These are phyloP conservation scores for Cyprinodon brontotheroides DNA, from an alignment of 2,113 vertebrate species.

Conservation along the genomic window DNA sequence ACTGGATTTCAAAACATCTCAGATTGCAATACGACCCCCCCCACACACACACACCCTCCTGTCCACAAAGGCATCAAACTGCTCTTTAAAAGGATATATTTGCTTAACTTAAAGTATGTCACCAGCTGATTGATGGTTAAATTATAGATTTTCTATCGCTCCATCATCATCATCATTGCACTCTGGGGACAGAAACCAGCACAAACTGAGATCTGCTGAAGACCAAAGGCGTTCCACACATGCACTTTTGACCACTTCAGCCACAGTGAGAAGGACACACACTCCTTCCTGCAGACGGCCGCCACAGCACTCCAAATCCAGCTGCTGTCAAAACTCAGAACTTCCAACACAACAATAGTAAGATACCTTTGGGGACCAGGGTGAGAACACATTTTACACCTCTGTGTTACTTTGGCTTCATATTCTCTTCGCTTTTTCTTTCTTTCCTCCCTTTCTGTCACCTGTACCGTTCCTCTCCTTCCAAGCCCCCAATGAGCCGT, in stretches of 20 bases:
- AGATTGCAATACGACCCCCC: background rate
- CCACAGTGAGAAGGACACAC: slow-evolving; percentile 72
- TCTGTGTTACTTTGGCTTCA: slow-evolving; percentile 33
- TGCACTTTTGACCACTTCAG: slow-evolving; percentile 51
- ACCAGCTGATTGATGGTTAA: slow-evolving; percentile 50
- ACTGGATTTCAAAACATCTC: background rate
- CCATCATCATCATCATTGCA: slow-evolving; percentile 23
- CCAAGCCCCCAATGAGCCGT: slow-evolving; percentile 14
- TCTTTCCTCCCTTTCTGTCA: slow-evolving; percentile 19
- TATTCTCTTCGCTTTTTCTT: slow-evolving; percentile 26
- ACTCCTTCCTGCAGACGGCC: slow-evolving; percentile 77
- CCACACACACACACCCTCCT: background rate
- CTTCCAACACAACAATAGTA: slow-evolving; percentile 73
- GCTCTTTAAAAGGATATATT: slow-evolving; percentile 8
- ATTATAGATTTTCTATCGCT: slow-evolving; percentile 44
- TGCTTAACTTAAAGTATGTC: background rate
- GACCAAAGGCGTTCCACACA: slow-evolving; percentile 43
- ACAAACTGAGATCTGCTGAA: slow-evolving; percentile 41
- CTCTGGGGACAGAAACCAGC: slow-evolving; percentile 21
- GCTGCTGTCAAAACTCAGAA: slow-evolving; percentile 83
- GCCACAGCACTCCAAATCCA: slow-evolving; percentile 77
- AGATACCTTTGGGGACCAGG: slow-evolving; percentile 52
- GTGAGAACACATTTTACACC: slow-evolving; percentile 56
- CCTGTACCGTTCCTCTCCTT: slow-evolving; percentile 27
- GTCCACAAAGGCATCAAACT: slow-evolving; percentile 18